Evolutionary conservation across 2,797 vertebrate species (phyloP), one percentile per base, ranked within the genome.

Genomic region (Pempheris klunzingeri): DNA sequence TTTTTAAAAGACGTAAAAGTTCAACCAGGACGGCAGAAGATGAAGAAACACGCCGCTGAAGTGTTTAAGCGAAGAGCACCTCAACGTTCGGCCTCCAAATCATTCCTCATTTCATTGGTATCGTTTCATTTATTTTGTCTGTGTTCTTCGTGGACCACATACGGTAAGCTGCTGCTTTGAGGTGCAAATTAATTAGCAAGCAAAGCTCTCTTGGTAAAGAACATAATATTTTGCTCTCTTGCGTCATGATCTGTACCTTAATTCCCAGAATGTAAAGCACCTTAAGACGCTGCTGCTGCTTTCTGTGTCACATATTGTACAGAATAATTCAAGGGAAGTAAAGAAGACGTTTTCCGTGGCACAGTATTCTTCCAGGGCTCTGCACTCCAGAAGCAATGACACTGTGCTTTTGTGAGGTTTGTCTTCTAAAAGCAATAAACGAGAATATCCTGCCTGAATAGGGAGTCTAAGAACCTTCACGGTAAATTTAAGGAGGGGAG

Each of bases 381-480:
- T 69, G 71, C 87, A 82, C 76, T 83, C 65, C 74, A 82, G 82
- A 88, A 89, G 90, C 90, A 83, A 77, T 83, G 89, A 87, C 87
- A 82, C 80, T 84, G 78, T 91, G 89, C 88, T 90, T 93, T 88
- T 78, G 83, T 80, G 83, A 86, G 83, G 92, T 91, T 92, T 92
- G 87, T 94, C 90, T 94, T 89, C 92, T 86, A 91, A 93, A 94
- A 93, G 93, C 93, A 94, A 94, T 93, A 94, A 94, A 90, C 77
- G 90, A 90, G 95, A 94, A 97, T 96, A 97, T 96, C 95, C 96
- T 95, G 95, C 95, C 96, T 97, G 96, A 94, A 96, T 95, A 94
- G 95, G 93, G 96, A 96, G 95, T 96, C 96, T 96, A 96, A 98
- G 97, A 97, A 96, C 94, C 96, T 97, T 97, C 94, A 95, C 92